Base-by-base conservation (phyloP, 2,797 vertebrate species). In the Prionace glauca region DNA sequence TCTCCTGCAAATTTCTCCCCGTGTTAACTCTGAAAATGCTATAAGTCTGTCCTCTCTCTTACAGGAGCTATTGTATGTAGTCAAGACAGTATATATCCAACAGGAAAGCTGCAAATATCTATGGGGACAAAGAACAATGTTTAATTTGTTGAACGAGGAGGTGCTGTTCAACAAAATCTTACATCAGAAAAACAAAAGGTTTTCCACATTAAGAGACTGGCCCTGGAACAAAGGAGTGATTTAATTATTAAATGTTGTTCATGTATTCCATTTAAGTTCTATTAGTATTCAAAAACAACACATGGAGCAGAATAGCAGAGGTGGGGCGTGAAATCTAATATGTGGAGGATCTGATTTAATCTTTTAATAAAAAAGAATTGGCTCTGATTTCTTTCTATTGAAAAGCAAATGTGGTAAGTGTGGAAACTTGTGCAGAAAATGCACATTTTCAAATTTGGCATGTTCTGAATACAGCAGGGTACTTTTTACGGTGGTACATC, bases 21-120 rank as follows among this genome's bases (percentile, higher is more conserved):
- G 77, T 95, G 71, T 95, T 72, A 32, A 45, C 29, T 60, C 41
- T 77, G 93, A 77, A 95, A 95, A 77, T 95, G 29, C 74, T 77
- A 56, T 56, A 72, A 50, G 69, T 50, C 45, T 72, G 20, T 45
- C 32, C 67, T n/a, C 11, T 20, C 24, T 74, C 93, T 74, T 71
- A 50, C 14, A 71, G 11, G 93, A 95, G 2, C 16, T 29, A 12
- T 29, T 95, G 45, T 74, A 26, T 60, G 71, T 45, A 32, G 93
- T 10, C 45, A 32, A 72, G 93, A 77, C 20, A 60, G 5, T 10
- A 72, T 32, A 45, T 77, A 71, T 20, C 26, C 26, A 60, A 45
- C 50, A 74, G 65, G 16, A 69, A 94, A 41, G 67, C 36, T 72
- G 36, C 24, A 72, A 60, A n/a, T 56, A 18, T 20, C 41, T 20